These are phyloP conservation scores for Cyphomyrus plagiostoma DNA, from an alignment of 2,113 vertebrate species.

Conservation along the genomic window DNA sequence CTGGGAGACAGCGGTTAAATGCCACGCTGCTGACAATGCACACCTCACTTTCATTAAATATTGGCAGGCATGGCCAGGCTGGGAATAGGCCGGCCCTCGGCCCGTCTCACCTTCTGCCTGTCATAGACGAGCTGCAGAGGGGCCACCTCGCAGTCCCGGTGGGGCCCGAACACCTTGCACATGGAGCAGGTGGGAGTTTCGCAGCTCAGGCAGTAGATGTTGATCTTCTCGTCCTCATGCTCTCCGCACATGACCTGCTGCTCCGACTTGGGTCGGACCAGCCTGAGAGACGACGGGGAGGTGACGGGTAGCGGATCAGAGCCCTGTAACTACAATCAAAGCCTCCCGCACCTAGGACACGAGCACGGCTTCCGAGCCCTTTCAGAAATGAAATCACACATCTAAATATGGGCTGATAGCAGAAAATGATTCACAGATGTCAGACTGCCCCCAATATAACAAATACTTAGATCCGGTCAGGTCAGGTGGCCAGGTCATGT, in stretches of 20 bases:
- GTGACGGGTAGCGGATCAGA: background rate
- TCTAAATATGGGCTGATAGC: background rate
- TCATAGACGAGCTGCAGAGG: conserved; percentile 70
- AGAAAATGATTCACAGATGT: background rate
- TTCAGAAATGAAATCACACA: background rate
- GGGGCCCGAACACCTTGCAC: conserved; percentile 84
- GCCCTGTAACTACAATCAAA: background rate
- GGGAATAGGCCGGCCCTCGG: background rate
- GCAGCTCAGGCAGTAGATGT: conserved; percentile 84
- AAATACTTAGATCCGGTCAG: background rate
- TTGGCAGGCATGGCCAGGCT: background rate
- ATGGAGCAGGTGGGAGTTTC: conserved; percentile 84
- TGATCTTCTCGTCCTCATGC: conserved; percentile 80
- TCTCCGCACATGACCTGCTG: conserved; percentile 78
- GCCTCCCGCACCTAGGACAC: background rate
- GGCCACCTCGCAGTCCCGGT: conserved; percentile 83
- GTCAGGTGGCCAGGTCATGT: background rate
- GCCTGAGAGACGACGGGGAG: conserved; percentile 42
- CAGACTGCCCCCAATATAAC: background rate
- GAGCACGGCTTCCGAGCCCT: background rate
- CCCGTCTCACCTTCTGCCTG: conserved; percentile 69
- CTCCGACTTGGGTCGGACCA: conserved; percentile 67
- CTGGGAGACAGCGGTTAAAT: background rate
- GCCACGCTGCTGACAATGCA: background rate
- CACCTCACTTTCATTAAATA: background rate